These are phyloP conservation scores for Rhopilema esculentum DNA, from an alignment of 30 jellyfish, hydroid and myxozoan species.

Conservation along the genomic window DNA sequence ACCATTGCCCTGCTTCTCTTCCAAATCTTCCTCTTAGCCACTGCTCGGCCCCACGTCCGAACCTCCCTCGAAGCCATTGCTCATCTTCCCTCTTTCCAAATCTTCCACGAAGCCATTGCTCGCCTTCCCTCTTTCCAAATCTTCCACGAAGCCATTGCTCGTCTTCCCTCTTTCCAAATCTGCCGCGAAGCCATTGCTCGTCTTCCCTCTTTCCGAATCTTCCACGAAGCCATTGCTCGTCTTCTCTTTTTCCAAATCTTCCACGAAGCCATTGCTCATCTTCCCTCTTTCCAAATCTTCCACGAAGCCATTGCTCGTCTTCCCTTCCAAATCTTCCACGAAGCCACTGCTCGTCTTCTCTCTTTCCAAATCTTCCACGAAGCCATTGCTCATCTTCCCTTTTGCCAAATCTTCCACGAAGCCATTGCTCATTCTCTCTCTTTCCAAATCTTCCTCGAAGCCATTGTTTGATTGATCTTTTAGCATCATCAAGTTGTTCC, in stretches of 20 bases:
- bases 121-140: conserved; percentile 78
- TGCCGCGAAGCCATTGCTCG: conserved; percentile 82
- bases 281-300: conserved; percentile 67
- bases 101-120: conserved; percentile 88
- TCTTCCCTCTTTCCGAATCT: conserved; percentile 63
- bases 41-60: conserved; percentile 73
- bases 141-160: conserved; percentile 91
- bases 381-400: conserved; percentile 79
- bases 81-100: conserved; percentile 83
- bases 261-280: conserved; percentile 53
- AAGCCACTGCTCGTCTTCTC: conserved; percentile 70
- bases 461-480: conserved; percentile 60
- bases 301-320: conserved; percentile 71
- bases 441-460: conserved; percentile 65
- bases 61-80: conserved; percentile 83
- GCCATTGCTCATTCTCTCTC: conserved; percentile 62
- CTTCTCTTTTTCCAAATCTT: conserved; percentile 49
- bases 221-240: conserved; percentile 68
- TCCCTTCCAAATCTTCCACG: conserved; percentile 80
- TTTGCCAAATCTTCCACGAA: conserved; percentile 71
- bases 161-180: conserved; percentile 76
- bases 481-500: conserved; percentile 20
- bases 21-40: conserved; percentile 79
- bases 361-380: conserved; percentile 84
- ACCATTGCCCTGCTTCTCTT: conserved; percentile 69